Percentiles rank a stretch among this genome's conserved stretches.
phyloP scores from a whole-genome alignment of 2,888 invertebrate species.

The Augiades crinisus region DNA sequence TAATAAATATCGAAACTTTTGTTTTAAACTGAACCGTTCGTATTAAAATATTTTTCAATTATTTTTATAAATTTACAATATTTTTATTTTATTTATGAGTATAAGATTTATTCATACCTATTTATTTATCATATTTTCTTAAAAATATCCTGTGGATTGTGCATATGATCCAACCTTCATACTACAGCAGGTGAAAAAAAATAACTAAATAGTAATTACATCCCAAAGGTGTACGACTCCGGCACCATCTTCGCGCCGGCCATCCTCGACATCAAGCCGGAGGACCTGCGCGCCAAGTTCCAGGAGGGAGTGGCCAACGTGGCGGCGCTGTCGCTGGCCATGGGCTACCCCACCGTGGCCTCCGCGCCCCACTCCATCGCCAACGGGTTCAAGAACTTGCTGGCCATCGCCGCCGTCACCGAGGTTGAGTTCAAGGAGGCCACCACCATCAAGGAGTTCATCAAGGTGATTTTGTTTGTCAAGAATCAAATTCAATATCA shows the following conservation, averaged over 20 bases:
- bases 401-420: slow-evolving; percentile 97
- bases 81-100: no score
- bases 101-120: not conserved
- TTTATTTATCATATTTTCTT: no score
- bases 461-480: slow-evolving; percentile 82
- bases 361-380: slow-evolving; percentile 98
- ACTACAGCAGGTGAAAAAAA: no score
- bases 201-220: no score
- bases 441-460: slow-evolving; percentile 93
- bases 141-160: no score
- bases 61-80: no score
- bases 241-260: slow-evolving; percentile 98
- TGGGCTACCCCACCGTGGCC: slow-evolving; percentile 98
- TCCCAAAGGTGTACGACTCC: slow-evolving; percentile 98
- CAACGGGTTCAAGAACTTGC: slow-evolving; percentile 98
- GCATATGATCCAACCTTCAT: no score
- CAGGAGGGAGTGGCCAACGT: slow-evolving; percentile 96
- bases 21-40: no score
- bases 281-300: slow-evolving; percentile 95
- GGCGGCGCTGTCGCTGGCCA: slow-evolving; percentile 94
- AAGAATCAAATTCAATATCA: not conserved
- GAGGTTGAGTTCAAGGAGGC: slow-evolving; percentile 98
- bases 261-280: slow-evolving; percentile 98
- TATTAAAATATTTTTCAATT: no score
- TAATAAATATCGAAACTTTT: no score